Base-by-base conservation (phyloP, 2,113 vertebrate genomes). In the Oplegnathus fasciatus region DNA sequence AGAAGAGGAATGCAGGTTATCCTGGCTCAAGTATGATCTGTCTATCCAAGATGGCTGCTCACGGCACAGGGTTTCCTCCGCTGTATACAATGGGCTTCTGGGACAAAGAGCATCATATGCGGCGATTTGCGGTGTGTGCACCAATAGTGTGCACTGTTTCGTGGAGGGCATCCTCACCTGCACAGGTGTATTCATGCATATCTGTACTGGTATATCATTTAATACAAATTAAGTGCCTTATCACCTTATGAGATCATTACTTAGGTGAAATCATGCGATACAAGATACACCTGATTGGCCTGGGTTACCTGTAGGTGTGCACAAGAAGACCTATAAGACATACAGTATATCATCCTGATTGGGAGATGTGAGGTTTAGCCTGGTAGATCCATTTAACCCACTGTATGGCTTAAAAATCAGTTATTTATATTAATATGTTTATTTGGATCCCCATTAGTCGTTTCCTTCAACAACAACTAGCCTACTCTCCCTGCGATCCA, bases 51-150 rank as follows among this genome's bases (percentile, higher is more conserved):
- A 98, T 98, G 98, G 98, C 95, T 84, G 95, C 94, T 82, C 83
- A 73, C 90, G 83, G 89, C 95, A 96, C 97, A 96, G 97, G 97
- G 96, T 96, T 97, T 97, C 97, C 97, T 96, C 95, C 93, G 94
- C 96, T 95, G 86, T 91, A 89, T 94, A 92, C 95, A 95, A 94
- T 93, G 95, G 95, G 93, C 91, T 93, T 86, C 67, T 92, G 91
- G 94, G 94, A 94, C 94, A 95, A 95, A 95, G 95, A 93, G 91
- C 93, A 86, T 85, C 75, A 79, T 80, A 86, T 86, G 88, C 74
- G 79, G 85, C 72, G 74, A 74, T 85, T 71, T 88, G 85, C 68
- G 61, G 75, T 55, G 60, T 64, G 48, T 74, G 22, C 58, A 72
- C 73, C 55, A 69, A 60, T 65, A 1, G 22, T 22, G 10, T 7